Evolutionary conservation across 2,113 vertebrate species (phyloP).

Genomic region (Ictalurus punctatus): DNA sequence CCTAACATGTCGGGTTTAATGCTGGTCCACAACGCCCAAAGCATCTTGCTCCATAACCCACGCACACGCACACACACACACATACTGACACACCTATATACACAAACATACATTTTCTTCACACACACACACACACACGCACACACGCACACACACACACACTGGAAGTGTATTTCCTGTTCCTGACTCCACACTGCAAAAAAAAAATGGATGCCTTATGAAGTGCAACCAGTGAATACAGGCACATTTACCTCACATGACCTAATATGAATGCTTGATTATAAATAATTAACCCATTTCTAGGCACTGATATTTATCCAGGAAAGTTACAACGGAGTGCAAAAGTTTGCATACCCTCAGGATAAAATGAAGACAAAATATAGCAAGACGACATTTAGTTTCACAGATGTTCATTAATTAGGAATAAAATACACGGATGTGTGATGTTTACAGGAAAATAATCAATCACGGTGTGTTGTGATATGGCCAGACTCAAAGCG

Average conservation of each 20-base stretch:
- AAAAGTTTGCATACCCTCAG: neutral
- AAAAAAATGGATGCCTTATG: neutral
- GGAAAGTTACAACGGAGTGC: neutral
- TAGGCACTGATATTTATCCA: neutral
- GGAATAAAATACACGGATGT: neutral
- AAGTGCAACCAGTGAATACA: neutral
- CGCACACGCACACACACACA: neutral
- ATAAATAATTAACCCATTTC: neutral
- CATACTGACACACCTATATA: neutral
- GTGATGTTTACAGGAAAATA: neutral
- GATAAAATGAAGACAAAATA: neutral
- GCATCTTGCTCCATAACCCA: constrained; percentile 53
- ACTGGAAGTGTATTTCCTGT: neutral
- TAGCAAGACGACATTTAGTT: neutral
- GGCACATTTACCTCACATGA: neutral
- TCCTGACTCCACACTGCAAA: neutral
- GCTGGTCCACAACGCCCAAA: constrained; percentile 65
- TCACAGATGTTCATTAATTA: neutral
- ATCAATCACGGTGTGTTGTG: neutral
- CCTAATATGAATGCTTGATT: neutral
- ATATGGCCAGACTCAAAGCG: neutral
- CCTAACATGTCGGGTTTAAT: constrained; percentile 67
- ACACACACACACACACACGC: neutral
- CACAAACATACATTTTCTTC: neutral
- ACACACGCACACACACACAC: neutral